Evolutionary conservation across 2,113 vertebrate species (phyloP), one percentile per base, ranked within the genome.

Genomic region (Antigone vipio): DNA sequence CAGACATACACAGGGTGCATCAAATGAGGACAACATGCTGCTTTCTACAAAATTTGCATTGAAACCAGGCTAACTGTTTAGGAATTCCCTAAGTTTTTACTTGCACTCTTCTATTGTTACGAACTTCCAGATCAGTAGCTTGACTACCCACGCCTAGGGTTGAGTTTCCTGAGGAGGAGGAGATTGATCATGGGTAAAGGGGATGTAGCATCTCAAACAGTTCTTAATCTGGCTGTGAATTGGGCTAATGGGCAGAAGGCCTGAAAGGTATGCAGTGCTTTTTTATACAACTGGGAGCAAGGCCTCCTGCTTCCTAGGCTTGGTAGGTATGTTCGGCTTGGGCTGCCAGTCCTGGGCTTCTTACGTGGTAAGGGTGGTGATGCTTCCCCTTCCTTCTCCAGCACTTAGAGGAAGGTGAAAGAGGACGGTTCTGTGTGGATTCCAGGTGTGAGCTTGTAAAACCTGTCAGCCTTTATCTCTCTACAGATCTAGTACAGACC

Each of bases 381-480:
- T 76, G 15, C 29, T 74, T 73, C 9, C 52, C 9, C 5, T 76
- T 94, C 23, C 30, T 45, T 62, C 23, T 88, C 27, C 12, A 45
- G 58, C 32, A 23, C 9, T 49, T 77, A n/a, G 1, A 55, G 12
- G 38, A 55, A 71, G 10, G 47, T 75, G 55, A 23, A 69, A 44
- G 27, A 55, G 10, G 7, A 16, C 12, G 8, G 2, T 82, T 94
- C 64, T 18, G 6, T 40, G 32, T 71, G 42, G 35, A 74, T 89
- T 94, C 49, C 66, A 88, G 55, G 17, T 69, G 45, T 93, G 66
- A 73, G 66, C 19, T 85, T 88, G 19, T 72, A 76, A 93, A 95
- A 89, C 58, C 17, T 89, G 24, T 88, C 62, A 82, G 84, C 49
- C 18, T 91, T 87, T 89, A 12, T 85, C 29, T 92, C 64, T 92